phyloP scores from a whole-genome alignment of 2,113 vertebrate species.

The Neogale vison region DNA sequence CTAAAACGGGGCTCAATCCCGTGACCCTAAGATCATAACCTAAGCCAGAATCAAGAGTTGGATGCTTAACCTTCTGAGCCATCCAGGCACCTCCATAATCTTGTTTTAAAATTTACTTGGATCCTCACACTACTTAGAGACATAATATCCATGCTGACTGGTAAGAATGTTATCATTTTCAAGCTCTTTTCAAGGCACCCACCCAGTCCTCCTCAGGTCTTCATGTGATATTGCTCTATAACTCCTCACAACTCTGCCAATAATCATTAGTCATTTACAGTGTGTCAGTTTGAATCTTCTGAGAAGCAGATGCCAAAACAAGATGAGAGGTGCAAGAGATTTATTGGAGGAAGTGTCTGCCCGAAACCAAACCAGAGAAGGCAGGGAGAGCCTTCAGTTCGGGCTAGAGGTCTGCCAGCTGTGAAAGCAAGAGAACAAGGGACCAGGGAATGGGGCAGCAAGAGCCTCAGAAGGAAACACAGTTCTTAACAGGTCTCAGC shows the following conservation, averaged over 20 bases:
- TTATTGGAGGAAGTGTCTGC: neutral
- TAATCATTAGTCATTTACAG: neutral
- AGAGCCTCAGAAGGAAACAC: neutral
- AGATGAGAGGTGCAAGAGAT: neutral
- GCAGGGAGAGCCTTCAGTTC: neutral
- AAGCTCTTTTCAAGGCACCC: neutral
- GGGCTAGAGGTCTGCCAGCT: neutral
- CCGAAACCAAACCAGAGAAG: neutral
- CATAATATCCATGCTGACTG: neutral
- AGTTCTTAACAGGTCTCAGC: neutral
- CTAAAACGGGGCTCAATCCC: rapidly evolving
- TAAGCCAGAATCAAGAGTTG: neutral
- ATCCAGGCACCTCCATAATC: neutral
- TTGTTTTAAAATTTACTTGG: neutral
- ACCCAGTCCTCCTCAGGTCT: neutral
- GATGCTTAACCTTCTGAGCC: neutral
- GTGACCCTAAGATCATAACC: neutral
- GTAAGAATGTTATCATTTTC: neutral
- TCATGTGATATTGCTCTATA: neutral
- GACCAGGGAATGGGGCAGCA: neutral
- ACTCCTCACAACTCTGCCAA: neutral
- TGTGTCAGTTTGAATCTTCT: neutral
- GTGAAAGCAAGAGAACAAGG: neutral
- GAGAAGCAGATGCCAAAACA: neutral
- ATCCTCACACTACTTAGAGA: neutral